Evolutionary conservation across 23 tunicate species (phyloP), one percentile per base, ranked within the genome.

Genomic region (Ascidia mentula): DNA sequence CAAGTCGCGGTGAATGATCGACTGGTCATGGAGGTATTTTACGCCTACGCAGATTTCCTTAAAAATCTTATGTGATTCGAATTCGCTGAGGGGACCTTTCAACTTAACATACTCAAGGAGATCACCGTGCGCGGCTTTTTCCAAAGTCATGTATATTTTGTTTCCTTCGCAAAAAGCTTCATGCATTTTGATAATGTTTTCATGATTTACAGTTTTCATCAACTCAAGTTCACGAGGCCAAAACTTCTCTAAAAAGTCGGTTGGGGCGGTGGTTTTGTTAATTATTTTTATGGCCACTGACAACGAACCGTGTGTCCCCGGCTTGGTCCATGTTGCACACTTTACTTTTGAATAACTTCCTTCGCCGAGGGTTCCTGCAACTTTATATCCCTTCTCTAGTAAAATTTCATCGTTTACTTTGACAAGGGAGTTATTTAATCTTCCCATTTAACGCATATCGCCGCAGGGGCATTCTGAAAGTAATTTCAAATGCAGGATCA

Each of bases 301-400:
- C 0, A 82, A 1, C 8, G 36, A 37, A 2, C 77, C 60, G 18
- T 71, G 0, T 5, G 38, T 53, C 28, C 84, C 88, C 9, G 84
- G 75, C 40, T 78, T 78, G 3, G 72, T 83, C 94, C 94, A 89
- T 69, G 77, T 72, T 39, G 94, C 94, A 26, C 80, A 40, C 65
- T 89, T 89, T 18, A 89, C 94, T 36, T 77, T 79, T 6, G 94
- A 89, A 73, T 82, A 89, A 32, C 88, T 84, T 8, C 94, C 94
- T 72, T 89, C 94, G 32, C 94, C 94, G 0, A 89, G 45, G 42
- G 78, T 40, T 17, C 53, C 59, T n/a, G 70, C 84, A 6, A 83
- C 31, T 37, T 78, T 59, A 59, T 77, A 82, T 4, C 94, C 94
- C 42, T 40, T 71, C 72, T 83, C 77, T 40, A 70, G 69, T 30